Evolutionary conservation across 2,797 vertebrate species (phyloP).

Genomic region (Lepilemur ruficaudatus): DNA sequence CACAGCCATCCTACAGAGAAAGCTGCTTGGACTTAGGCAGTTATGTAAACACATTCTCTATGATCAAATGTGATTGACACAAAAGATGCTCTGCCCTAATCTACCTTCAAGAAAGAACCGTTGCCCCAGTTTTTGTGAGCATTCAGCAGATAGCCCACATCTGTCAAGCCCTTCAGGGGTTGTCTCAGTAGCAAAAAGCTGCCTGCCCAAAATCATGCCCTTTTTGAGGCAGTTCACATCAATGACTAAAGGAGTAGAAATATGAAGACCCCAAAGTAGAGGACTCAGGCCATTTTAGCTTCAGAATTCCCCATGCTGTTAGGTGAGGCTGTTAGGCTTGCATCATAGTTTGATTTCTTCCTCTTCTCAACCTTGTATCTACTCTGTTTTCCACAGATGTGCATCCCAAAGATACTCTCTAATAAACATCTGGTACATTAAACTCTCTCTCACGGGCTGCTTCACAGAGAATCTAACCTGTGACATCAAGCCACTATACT

Average conservation of each 20-base stretch:
- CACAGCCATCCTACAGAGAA: background rate
- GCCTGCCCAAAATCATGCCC: background rate
- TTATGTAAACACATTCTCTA: background rate
- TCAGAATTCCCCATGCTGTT: background rate
- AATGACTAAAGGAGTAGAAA: background rate
- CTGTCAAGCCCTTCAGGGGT: too few species aligned
- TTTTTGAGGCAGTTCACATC: background rate
- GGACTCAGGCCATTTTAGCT: background rate
- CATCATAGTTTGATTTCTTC: background rate
- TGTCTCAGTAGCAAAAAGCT: background rate
- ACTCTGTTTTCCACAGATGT: background rate
- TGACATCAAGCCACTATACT: background rate
- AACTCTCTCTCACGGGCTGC: too few species aligned
- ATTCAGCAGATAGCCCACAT: background rate
- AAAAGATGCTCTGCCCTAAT: background rate
- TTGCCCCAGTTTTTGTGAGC: background rate
- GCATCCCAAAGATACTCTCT: background rate
- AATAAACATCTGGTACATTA: background rate
- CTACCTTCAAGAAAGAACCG: background rate
- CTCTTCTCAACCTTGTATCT: background rate
- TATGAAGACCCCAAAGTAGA: background rate
- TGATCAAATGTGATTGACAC: too few species aligned
- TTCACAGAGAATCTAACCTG: background rate
- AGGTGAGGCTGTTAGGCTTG: background rate
- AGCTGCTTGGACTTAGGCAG: background rate